phyloP scores from a whole-genome alignment of 2,888 invertebrate species.

The Ophion slaviceki region DNA sequence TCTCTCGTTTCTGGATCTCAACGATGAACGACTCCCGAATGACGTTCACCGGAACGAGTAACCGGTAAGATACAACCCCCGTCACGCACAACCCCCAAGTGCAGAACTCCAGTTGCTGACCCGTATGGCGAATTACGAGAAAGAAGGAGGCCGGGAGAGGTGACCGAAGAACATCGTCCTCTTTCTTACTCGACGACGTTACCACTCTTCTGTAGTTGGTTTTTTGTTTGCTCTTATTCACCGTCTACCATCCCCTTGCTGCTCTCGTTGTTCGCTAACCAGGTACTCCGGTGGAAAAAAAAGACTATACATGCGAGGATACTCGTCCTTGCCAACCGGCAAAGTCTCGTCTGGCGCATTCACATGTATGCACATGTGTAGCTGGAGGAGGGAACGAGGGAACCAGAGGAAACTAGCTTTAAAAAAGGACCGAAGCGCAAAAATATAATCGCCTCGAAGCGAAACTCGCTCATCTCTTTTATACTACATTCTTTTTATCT shows the following conservation, averaged over 20 bases:
- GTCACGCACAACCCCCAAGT: neutral
- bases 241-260: constrained; percentile 25
- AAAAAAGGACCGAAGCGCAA: constrained; percentile 55
- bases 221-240: constrained; percentile 1
- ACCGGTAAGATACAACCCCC: constrained; percentile 56
- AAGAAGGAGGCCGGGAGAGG: constrained; percentile 47
- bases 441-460: constrained; percentile 56
- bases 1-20: constrained; percentile 27
- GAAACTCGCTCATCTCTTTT: constrained; percentile 59
- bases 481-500: constrained; percentile 24
- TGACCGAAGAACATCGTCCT: constrained; percentile 55
- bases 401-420: too few relatives aligned
- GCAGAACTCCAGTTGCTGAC: neutral
- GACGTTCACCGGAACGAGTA: constrained; percentile 42
- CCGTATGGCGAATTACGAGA: neutral
- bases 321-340: constrained; percentile 52
- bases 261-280: constrained; percentile 59
- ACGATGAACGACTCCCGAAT: constrained; percentile 1
- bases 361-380: constrained; percentile 14
- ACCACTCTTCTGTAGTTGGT: constrained; percentile 35
- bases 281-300: constrained; percentile 43
- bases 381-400: neutral
- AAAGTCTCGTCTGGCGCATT: constrained; percentile 48
- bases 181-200: constrained; percentile 52
- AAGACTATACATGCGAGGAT: constrained; percentile 6